A percentile compares a stretch with the other conserved stretches of the same genome.
Evolutionary conservation across 1,140 invertebrate genomes (phyloP).

Genomic region (Eupristina koningsbergeri): DNA sequence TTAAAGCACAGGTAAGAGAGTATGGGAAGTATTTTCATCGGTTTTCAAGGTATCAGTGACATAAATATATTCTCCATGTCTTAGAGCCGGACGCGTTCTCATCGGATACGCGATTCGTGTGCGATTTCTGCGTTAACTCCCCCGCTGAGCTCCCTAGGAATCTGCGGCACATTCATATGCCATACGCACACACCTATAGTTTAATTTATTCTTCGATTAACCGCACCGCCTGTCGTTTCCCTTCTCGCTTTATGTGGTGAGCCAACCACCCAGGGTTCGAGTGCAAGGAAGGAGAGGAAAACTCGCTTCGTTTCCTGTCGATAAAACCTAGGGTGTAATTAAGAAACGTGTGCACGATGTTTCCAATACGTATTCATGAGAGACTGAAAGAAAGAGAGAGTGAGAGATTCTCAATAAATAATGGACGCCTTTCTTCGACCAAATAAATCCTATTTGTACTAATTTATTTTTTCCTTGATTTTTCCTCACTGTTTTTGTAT

Average conservation of each 20-base stretch:
- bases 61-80: background rate
- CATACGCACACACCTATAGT: conserved; percentile 63
- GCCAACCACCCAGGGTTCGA: background rate
- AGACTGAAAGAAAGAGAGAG: too few relatives aligned
- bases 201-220: conserved; percentile 69
- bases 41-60: background rate
- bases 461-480: background rate
- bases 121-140: conserved; percentile 70
- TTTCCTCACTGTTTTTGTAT: background rate
- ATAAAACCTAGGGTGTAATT: conserved; percentile 41
- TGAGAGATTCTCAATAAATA: background rate
- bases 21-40: too few relatives aligned
- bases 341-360: conserved; percentile 1
- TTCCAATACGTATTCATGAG: background rate
- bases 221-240: conserved; percentile 19
- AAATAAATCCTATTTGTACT: background rate
- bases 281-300: background rate
- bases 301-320: conserved; percentile 6
- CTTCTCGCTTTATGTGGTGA: conserved; percentile 13
- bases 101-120: conserved; percentile 57
- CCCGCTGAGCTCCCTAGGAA: conserved; percentile 67
- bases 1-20: too few relatives aligned
- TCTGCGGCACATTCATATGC: conserved; percentile 63
- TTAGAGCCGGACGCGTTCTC: background rate
- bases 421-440: background rate